These are phyloP conservation scores for Pycnomerus fuliginosus DNA, from an alignment of 2,888 invertebrate genomes.

Conservation along the genomic window DNA sequence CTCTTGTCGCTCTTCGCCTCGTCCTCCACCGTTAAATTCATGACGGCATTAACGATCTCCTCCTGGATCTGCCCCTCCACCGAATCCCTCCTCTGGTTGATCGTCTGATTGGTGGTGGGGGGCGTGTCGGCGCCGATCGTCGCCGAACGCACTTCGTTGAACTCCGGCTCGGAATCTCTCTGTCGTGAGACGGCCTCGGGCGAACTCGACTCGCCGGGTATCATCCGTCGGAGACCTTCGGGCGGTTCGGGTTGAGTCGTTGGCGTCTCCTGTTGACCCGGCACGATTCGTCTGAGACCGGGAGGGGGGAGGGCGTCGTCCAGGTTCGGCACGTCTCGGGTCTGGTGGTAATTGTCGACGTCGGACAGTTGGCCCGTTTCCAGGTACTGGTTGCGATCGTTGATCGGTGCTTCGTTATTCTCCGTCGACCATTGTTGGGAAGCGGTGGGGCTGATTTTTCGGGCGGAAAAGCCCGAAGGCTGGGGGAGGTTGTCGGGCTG, in stretches of 20 bases:
- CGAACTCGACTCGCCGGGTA: slow-evolving; percentile 63
- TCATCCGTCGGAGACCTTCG: slow-evolving; percentile 61
- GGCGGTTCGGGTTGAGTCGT: too few relatives aligned
- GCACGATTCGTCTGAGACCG: slow-evolving; percentile 64
- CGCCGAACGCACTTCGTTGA: slow-evolving; percentile 43
- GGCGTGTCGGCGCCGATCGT: slow-evolving; percentile 53
- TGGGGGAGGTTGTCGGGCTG: slow-evolving; percentile 56
- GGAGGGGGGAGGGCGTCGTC: slow-evolving; percentile 61
- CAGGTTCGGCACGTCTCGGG: not conserved
- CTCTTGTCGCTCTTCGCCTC: slow-evolving; percentile 41
- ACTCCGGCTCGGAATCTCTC: slow-evolving; percentile 37
- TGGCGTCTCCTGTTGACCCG: slow-evolving; percentile 63
- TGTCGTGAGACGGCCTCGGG: slow-evolving; percentile 39
- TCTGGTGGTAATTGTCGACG: slow-evolving; percentile 41
- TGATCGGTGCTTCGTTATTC: slow-evolving; percentile 65
- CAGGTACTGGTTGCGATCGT: slow-evolving; percentile 73
- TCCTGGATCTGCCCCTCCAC: slow-evolving; percentile 43
- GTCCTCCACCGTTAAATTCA: slow-evolving; percentile 49
- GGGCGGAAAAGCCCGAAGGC: slow-evolving; percentile 1
- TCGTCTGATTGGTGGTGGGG: slow-evolving; percentile 37
- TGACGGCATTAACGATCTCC: slow-evolving; percentile 39
- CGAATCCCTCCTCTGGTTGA: slow-evolving; percentile 42
- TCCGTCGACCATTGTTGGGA: slow-evolving; percentile 52
- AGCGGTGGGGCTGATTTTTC: slow-evolving; percentile 27
- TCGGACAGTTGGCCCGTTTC: slow-evolving; percentile 74